A percentile compares a stretch with the other conserved stretches of the same genome.
These are phyloP conservation scores for Bettongia penicillata DNA, from an alignment of 2,113 vertebrate species.

Conservation along the genomic window DNA sequence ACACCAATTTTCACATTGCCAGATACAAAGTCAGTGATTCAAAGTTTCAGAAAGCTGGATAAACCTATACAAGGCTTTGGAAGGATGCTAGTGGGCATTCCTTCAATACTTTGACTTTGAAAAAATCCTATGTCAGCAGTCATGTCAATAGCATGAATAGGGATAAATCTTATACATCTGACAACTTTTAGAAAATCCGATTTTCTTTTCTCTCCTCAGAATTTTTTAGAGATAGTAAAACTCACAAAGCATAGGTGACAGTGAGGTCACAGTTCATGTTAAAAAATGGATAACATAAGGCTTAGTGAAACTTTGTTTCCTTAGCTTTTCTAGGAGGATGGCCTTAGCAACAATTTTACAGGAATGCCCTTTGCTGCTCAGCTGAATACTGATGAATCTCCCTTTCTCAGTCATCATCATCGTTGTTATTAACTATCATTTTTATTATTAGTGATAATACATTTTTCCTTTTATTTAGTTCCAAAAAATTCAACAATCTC, in stretches of 20 bases:
- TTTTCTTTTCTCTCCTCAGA: slow-evolving; percentile 29
- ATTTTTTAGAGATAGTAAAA: background rate
- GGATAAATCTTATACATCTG: background rate
- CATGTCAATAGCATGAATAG: slow-evolving; percentile 34
- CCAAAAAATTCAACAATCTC: background rate
- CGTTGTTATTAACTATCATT: background rate
- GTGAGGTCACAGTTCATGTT: background rate
- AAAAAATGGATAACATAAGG: background rate
- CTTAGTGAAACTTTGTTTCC: background rate
- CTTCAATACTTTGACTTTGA: slow-evolving; percentile 75
- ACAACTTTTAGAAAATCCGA: background rate
- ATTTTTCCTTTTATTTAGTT: background rate
- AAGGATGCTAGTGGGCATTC: background rate
- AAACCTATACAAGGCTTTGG: background rate
- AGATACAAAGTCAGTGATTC: background rate
- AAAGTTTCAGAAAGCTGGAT: background rate
- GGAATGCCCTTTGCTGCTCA: background rate
- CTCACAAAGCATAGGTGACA: background rate
- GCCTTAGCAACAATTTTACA: background rate
- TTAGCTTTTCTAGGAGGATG: slow-evolving; percentile 2
- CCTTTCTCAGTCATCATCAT: background rate
- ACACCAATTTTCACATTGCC: slow-evolving; percentile 20
- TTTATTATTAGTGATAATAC: background rate
- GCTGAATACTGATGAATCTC: background rate
- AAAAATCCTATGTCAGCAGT: slow-evolving; percentile 47